Evolutionary conservation across 2,797 vertebrate genomes (phyloP).

Genomic region (Microcaecilia unicolor): DNA sequence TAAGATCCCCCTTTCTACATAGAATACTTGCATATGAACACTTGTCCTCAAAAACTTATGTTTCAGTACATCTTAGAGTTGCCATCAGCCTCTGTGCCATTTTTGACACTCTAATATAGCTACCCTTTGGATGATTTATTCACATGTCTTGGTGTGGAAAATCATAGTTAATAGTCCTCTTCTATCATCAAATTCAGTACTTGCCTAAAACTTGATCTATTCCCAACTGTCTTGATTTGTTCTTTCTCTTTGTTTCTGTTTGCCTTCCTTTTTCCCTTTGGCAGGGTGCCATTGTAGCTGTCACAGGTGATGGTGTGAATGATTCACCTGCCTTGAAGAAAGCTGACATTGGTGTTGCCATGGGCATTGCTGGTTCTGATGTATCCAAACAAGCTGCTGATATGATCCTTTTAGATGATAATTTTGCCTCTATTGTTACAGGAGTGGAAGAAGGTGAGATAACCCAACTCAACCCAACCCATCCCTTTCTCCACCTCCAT

Average conservation of each 20-base stretch:
- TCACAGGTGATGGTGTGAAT: constrained; percentile 87
- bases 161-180: no score
- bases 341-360: constrained; percentile 86
- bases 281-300: constrained; percentile 88
- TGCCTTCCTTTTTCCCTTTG: neutral
- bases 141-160: no score
- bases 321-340: constrained; percentile 89
- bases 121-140: no score
- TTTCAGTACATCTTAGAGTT: no score
- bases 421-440: constrained; percentile 89
- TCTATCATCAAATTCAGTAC: no score
- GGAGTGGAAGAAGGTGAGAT: constrained; percentile 87
- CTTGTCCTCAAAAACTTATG: no score
- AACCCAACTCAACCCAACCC: neutral
- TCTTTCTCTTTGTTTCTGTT: fast-evolving
- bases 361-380: constrained; percentile 89
- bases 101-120: no score
- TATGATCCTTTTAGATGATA: constrained; percentile 89
- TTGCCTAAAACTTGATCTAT: no score
- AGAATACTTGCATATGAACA: no score
- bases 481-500: neutral
- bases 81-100: no score
- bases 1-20: no score
- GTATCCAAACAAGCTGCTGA: constrained; percentile 90
- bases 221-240: no score